Conservation (phyloP, 2,888 invertebrate genomes). For the Eulithis testata region DNA sequence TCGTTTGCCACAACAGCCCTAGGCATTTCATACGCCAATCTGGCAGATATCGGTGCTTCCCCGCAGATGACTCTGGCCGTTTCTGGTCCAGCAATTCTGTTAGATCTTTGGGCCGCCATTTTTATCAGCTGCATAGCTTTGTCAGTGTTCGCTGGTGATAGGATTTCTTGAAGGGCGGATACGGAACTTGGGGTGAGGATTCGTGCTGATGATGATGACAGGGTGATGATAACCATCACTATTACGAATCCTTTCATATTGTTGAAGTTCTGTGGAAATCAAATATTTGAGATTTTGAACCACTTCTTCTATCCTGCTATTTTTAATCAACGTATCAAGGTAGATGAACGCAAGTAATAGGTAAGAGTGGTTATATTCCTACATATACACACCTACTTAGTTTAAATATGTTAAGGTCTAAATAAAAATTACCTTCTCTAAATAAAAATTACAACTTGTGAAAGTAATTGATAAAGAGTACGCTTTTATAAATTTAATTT, state of each 20-base stretch:
- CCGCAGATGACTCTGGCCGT: conserved; percentile 13
- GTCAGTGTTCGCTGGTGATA: conserved; percentile 50
- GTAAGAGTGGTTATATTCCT: too few relatives aligned
- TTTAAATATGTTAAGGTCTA: too few relatives aligned
- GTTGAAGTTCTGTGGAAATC: conserved; percentile 24
- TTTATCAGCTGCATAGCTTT: conserved; percentile 46
- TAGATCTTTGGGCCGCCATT: conserved; percentile 26
- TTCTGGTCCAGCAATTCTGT: conserved; percentile 21
- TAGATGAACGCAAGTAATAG: too few relatives aligned
- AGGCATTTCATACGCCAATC: neutral
- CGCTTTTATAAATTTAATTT: conserved; percentile 23
- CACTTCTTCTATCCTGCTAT: neutral
- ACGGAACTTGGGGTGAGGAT: conserved; percentile 37
- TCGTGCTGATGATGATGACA: conserved; percentile 32
- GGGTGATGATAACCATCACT: conserved; percentile 9
- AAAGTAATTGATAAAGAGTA: neutral
- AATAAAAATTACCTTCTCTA: conserved; percentile 16
- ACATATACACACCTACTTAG: neutral
- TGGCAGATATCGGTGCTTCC: neutral
- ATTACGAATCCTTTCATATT: conserved; percentile 9
- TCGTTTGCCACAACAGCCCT: neutral
- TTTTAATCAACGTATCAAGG: too few relatives aligned
- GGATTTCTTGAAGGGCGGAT: conserved; percentile 48
- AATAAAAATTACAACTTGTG: conserved; percentile 17
- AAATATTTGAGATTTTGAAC: neutral